Evolutionary conservation across 2,797 vertebrate genomes (phyloP).

Genomic region (Champsocephalus gunnari): DNA sequence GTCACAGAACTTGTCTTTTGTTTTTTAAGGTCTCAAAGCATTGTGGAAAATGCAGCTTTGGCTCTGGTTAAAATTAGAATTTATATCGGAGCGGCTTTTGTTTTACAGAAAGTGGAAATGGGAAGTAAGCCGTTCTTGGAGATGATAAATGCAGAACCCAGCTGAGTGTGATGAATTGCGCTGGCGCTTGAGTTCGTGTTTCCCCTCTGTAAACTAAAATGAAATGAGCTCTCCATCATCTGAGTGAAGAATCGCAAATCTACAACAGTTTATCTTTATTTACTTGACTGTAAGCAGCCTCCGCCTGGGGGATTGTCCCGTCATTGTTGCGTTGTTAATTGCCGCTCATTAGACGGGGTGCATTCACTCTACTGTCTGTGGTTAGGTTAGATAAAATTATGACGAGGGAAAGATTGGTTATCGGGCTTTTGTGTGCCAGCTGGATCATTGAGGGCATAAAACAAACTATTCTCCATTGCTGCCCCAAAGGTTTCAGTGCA

Average conservation of each 20-base stretch:
- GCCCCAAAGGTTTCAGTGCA: slow-evolving; percentile 68
- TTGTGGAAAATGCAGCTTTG: slow-evolving; percentile 39
- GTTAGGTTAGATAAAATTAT: slow-evolving; percentile 47
- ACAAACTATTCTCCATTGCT: slow-evolving; percentile 67
- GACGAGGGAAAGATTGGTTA: slow-evolving; percentile 21
- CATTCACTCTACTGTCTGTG: slow-evolving; percentile 21
- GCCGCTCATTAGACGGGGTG: slow-evolving; percentile 33
- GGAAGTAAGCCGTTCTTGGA: slow-evolving; percentile 54
- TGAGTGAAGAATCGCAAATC: slow-evolving; percentile 41
- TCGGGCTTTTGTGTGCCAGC: slow-evolving; percentile 59
- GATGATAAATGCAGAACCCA: slow-evolving; percentile 59
- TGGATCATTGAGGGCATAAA: slow-evolving; percentile 70
- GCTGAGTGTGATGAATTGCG: slow-evolving; percentile 58
- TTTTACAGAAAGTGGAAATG: slow-evolving; percentile 68
- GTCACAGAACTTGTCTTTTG: slow-evolving; percentile 2
- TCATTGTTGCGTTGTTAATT: slow-evolving; percentile 35
- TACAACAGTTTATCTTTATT: slow-evolving; percentile 59
- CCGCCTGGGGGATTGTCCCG: slow-evolving; percentile 21
- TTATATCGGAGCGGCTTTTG: slow-evolving; percentile 53
- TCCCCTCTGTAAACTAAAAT: slow-evolving; percentile 64
- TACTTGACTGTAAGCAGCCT: slow-evolving; percentile 43
- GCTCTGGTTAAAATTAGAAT: slow-evolving; percentile 49
- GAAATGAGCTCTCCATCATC: slow-evolving; percentile 52
- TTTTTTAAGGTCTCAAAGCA: slow-evolving; percentile 25
- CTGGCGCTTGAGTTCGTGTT: slow-evolving; percentile 45